phyloP scores from a whole-genome alignment of 1,140 invertebrate species.

The Elysia chlorotica region DNA sequence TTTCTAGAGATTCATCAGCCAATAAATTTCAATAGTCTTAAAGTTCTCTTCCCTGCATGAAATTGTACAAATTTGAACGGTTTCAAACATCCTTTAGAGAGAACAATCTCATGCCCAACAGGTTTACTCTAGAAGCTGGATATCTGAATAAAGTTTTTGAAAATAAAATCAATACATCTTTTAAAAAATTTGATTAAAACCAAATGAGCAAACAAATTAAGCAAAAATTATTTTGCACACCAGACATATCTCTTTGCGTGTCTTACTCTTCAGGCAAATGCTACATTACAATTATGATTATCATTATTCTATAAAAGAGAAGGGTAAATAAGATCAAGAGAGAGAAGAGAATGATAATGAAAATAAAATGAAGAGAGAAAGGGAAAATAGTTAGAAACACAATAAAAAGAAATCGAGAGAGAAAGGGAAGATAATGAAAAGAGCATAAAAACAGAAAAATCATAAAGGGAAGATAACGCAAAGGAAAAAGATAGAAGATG shows the following conservation, averaged over 20 bases:
- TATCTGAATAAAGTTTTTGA: too few species aligned
- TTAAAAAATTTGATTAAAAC: too few species aligned
- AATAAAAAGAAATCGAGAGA: neutral
- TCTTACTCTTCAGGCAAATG: too few species aligned
- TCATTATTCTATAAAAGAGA: too few species aligned
- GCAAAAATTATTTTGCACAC: neutral
- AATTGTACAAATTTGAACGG: neutral
- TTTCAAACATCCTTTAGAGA: neutral
- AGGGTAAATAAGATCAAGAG: neutral
- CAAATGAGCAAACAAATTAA: conserved; percentile 17
- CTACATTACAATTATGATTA: neutral
- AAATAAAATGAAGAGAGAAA: neutral
- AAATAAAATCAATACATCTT: too few species aligned
- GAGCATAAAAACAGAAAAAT: neutral
- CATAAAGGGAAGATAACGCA: neutral
- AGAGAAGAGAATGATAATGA: neutral
- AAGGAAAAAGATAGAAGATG: neutral
- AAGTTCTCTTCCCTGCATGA: neutral
- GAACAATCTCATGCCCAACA: neutral
- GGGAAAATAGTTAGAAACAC: neutral
- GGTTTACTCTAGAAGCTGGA: too few species aligned
- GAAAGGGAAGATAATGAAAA: conserved; percentile 1
- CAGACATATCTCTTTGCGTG: too few species aligned
- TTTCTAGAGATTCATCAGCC: too few species aligned
- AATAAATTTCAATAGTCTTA: neutral